Evolutionary conservation across 2,888 invertebrate species (phyloP).

Genomic region (Xylota sylvarum): DNA sequence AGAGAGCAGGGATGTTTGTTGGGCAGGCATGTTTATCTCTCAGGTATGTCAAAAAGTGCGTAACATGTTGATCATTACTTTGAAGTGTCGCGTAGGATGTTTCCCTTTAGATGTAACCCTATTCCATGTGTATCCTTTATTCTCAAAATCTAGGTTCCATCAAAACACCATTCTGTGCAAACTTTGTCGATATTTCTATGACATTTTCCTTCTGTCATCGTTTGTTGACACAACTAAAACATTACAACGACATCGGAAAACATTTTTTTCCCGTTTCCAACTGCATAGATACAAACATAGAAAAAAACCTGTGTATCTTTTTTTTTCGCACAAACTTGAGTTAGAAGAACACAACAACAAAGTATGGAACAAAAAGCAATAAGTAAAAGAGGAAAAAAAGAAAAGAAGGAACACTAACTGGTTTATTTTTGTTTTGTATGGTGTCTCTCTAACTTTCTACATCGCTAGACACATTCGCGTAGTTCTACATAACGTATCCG

Average conservation of each 20-base stretch:
- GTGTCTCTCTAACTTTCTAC: constrained; percentile 61
- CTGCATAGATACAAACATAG: constrained; percentile 25
- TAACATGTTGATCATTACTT: too few relatives aligned
- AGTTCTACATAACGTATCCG: constrained; percentile 57
- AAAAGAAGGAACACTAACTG: constrained; percentile 21
- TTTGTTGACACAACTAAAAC: constrained; percentile 55
- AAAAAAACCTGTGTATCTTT: neutral
- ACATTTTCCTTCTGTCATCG: constrained; percentile 33
- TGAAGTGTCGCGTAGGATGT: too few relatives aligned
- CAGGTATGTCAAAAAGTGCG: too few relatives aligned
- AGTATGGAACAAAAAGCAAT: constrained; percentile 3
- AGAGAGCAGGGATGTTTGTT: too few relatives aligned
- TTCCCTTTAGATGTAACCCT: too few relatives aligned
- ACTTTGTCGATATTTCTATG: constrained; percentile 18
- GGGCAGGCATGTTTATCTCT: too few relatives aligned
- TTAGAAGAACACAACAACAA: constrained; percentile 41
- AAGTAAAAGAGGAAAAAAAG: constrained; percentile 5
- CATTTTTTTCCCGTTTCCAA: constrained; percentile 23
- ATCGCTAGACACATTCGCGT: constrained; percentile 63
- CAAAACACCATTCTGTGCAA: neutral
- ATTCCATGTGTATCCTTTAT: too few relatives aligned
- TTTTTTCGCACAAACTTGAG: constrained; percentile 31
- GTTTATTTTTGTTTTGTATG: constrained; percentile 51
- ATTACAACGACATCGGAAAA: constrained; percentile 25
- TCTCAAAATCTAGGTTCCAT: too few relatives aligned